Conservation (phyloP, 2,113 vertebrate species). For the Xenotilapia leptura region DNA sequence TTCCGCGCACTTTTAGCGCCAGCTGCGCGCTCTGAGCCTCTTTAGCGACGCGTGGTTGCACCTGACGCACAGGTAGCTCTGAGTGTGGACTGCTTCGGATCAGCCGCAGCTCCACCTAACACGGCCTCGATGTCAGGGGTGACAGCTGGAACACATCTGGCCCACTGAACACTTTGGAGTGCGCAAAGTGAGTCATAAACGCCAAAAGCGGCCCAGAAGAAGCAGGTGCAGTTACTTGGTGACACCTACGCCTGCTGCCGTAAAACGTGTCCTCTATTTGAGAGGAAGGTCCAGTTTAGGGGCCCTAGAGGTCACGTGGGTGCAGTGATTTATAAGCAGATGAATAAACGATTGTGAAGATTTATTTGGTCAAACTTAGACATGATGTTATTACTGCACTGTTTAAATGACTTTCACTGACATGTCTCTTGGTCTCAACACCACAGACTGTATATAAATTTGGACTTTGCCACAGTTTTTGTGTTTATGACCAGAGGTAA, state of each 20-base stretch:
- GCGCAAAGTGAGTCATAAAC: not conserved
- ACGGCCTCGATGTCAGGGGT: not conserved
- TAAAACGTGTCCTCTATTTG: not conserved
- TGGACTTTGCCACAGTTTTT: fast-evolving
- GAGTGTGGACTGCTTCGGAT: not conserved
- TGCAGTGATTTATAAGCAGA: not conserved
- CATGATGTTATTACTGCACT: not conserved
- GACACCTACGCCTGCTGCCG: not conserved
- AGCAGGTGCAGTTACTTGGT: not conserved
- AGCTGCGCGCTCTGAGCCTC: not conserved
- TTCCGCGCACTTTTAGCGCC: not conserved
- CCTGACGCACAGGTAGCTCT: not conserved
- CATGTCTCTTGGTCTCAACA: not conserved
- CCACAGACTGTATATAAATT: not conserved
- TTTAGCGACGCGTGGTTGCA: not conserved
- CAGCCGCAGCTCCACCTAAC: not conserved
- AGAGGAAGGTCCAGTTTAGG: not conserved
- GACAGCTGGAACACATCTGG: not conserved
- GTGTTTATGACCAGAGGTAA: not conserved
- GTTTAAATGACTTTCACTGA: not conserved
- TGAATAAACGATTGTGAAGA: not conserved
- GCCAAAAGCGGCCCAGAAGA: not conserved
- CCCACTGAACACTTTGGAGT: not conserved
- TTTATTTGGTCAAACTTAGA: not conserved
- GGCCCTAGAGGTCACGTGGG: not conserved